A percentile compares a stretch with the other conserved stretches of the same genome.
Evolutionary conservation across 1,140 invertebrate species (phyloP).

Genomic region (Diploscapter pachys): DNA sequence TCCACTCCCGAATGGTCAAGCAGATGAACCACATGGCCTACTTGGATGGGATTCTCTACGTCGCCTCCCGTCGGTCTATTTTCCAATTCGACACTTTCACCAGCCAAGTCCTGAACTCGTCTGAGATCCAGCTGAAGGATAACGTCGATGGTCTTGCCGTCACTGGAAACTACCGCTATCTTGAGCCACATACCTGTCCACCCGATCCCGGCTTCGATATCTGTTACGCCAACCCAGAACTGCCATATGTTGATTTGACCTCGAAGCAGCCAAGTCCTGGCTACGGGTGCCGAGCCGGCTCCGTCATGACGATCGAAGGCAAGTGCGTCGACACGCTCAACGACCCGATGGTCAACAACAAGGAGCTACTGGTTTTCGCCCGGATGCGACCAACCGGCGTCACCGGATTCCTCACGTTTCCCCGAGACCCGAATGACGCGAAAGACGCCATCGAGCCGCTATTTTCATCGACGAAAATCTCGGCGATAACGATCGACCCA

Average conservation of each 20-base stretch:
- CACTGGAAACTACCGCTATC: neutral
- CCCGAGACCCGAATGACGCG: neutral
- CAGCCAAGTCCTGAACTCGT: no score
- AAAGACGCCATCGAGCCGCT: neutral
- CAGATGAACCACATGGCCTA: no score
- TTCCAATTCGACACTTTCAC: no score
- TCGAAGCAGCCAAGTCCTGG: neutral
- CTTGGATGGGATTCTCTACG: no score
- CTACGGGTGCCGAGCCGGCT: slow-evolving; percentile 7
- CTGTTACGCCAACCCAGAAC: slow-evolving; percentile 5
- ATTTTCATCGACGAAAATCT: neutral
- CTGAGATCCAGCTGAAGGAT: no score
- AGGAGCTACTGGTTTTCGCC: slow-evolving; percentile 5
- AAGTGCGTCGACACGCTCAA: slow-evolving; percentile 3
- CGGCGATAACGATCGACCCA: slow-evolving; percentile 16
- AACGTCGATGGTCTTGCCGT: no score
- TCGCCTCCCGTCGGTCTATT: no score
- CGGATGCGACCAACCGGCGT: slow-evolving; percentile 8
- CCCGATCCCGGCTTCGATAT: slow-evolving; percentile 4
- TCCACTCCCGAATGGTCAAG: no score
- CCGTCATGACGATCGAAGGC: neutral
- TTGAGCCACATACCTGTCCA: slow-evolving; percentile 10
- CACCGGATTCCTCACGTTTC: slow-evolving; percentile 8
- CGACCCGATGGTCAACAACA: neutral
- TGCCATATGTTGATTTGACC: slow-evolving; percentile 1